Evolutionary conservation across 2,888 invertebrate genomes (phyloP).

Genomic region (Drosophila limbata): DNA sequence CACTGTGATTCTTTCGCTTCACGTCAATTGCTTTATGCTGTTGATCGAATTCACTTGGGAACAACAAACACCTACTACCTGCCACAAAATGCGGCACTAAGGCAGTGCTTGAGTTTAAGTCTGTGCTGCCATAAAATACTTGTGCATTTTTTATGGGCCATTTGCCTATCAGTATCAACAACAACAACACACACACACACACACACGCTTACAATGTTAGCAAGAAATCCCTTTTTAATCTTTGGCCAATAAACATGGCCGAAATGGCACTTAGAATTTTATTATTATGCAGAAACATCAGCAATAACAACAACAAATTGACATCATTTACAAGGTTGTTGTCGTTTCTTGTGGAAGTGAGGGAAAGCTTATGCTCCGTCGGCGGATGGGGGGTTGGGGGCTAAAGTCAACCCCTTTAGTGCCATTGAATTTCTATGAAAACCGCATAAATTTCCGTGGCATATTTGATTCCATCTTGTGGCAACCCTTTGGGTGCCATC

Average conservation of each 20-base stretch:
- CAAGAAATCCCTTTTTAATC: slow-evolving; percentile 81
- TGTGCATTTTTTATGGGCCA: slow-evolving; percentile 69
- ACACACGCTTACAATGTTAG: background rate
- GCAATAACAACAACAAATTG: slow-evolving; percentile 67
- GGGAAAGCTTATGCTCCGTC: background rate
- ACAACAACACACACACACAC: slow-evolving; percentile 3
- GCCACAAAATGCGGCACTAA: slow-evolving; percentile 10
- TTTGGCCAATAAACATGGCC: slow-evolving; percentile 71
- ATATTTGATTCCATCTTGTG: slow-evolving; percentile 49
- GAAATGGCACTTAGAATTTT: slow-evolving; percentile 83
- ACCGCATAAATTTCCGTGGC: slow-evolving; percentile 74
- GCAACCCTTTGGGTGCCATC: slow-evolving; percentile 66
- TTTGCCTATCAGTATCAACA: slow-evolving; percentile 48
- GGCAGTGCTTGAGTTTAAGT: slow-evolving; percentile 6
- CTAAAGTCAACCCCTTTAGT: slow-evolving; percentile 66
- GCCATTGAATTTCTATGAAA: slow-evolving; percentile 75
- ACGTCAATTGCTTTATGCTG: slow-evolving; percentile 2
- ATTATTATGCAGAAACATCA: slow-evolving; percentile 68
- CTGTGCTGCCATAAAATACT: slow-evolving; percentile 23
- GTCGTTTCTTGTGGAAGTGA: background rate
- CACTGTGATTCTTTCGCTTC: background rate
- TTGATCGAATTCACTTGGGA: slow-evolving; percentile 2
- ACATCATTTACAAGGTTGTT: slow-evolving; percentile 67
- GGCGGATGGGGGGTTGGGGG: too few relatives aligned
- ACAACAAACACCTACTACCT: slow-evolving; percentile 11